A percentile compares a stretch with the other conserved stretches of the same genome.
Evolutionary conservation across 2,113 vertebrate genomes (phyloP).

Genomic region (Lophura nycthemera): DNA sequence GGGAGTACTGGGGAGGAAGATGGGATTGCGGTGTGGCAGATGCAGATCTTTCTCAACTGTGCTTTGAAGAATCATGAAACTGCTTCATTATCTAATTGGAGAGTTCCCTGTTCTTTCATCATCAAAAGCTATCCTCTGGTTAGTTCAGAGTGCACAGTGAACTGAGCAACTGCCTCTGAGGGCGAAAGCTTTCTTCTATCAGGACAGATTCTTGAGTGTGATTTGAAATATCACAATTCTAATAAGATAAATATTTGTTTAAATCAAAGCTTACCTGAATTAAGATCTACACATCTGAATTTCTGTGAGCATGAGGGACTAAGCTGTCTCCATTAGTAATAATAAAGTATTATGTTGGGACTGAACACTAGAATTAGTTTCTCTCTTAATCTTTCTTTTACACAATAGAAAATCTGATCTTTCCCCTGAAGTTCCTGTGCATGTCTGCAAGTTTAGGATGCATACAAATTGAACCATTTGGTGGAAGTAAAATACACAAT

Average conservation of each 20-base stretch:
- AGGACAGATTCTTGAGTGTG: background rate
- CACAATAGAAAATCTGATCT: background rate
- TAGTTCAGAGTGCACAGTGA: background rate
- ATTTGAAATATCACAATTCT: background rate
- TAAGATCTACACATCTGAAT: background rate
- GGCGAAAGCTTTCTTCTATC: background rate
- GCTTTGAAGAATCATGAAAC: background rate
- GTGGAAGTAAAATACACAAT: background rate
- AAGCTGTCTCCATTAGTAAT: background rate
- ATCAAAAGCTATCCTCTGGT: background rate
- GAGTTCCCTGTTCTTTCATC: background rate
- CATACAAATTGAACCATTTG: background rate
- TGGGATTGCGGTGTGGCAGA: background rate
- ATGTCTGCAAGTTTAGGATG: background rate
- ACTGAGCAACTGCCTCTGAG: background rate
- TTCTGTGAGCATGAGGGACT: background rate
- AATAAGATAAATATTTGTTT: background rate
- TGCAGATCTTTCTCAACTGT: background rate
- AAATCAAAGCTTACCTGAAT: background rate
- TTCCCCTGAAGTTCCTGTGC: background rate
- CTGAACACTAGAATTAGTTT: background rate
- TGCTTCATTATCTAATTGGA: background rate
- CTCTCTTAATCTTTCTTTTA: background rate
- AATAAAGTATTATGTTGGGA: background rate
- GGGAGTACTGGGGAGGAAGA: background rate